Base-by-base conservation (phyloP, 2,888 invertebrate genomes). In the Abscondita cerata region DNA sequence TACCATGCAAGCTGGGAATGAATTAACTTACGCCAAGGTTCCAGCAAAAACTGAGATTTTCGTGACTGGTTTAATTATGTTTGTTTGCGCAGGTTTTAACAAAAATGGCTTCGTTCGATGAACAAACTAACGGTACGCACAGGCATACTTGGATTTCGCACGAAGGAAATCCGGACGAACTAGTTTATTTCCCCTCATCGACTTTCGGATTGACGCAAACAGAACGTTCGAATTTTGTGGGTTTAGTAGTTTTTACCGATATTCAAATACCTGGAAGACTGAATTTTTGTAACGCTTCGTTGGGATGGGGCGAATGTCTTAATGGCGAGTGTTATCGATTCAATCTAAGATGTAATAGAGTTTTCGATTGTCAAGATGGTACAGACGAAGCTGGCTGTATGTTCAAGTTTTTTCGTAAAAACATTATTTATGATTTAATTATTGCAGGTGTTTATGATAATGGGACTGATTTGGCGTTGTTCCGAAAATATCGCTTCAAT, bases 151-250 rank as follows among this genome's bases (percentile, higher is more conserved):
- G 94, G 94, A 86, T 91, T 70, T 93, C 92, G 13, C 92, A 93
- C 77, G 88, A 87, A 66, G 93, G 95, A 2, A 89, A 91, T 77
- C 92, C 95, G 0, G 95, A 95, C 76, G 89, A 92, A 51, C 82
- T 93, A 57, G 89, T 94, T 0, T 91, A 93, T 79, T 95, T 91
- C 78, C 95, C 97, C 0, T 90, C 96, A 0, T 90, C 94, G 0
- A 92, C 95, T 0, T 96, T 89, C 78, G 97, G 96, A 18, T 89
- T 96, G 65, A 98, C 98, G 80, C 95, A 94, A 1, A 96, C 97
- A 79, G 85, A 94, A 62, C 98, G 97, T 0, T 96, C 98, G 74
- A 92, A 92, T 85, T 96, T 87, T 78, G 88, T 92, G 1, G 96
- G 96, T 0, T 80, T 98, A 52, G 83, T 96, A 1, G 93, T 96